Conservation (phyloP, 1,140 invertebrate species). For the Laupala kohalensis region DNA sequence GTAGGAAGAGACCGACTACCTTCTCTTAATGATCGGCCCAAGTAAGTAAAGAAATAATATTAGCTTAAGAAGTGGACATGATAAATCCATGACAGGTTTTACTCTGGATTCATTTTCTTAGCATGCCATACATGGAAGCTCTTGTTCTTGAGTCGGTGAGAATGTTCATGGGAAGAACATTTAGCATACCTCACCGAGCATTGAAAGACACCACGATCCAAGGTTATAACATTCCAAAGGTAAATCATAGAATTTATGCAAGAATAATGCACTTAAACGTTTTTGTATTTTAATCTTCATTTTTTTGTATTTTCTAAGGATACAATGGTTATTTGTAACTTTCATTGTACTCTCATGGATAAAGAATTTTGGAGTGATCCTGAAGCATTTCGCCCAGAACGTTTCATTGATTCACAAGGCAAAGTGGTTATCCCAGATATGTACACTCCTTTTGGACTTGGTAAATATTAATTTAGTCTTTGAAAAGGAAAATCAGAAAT, state of each 20-base stretch:
- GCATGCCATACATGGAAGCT: constrained; percentile 67
- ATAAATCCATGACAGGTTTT: too few relatives aligned
- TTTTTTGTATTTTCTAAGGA: constrained; percentile 35
- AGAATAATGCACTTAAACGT: neutral
- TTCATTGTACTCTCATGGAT: constrained; percentile 59
- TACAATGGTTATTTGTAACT: constrained; percentile 72
- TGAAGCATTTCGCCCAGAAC: constrained; percentile 58
- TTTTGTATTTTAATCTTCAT: neutral
- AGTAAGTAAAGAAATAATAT: too few relatives aligned
- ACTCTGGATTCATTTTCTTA: too few relatives aligned
- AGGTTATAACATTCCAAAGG: constrained; percentile 64
- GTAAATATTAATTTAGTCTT: constrained; percentile 24
- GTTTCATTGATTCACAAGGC: constrained; percentile 52
- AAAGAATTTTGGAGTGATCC: constrained; percentile 55
- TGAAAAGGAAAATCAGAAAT: neutral
- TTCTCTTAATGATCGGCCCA: constrained; percentile 49
- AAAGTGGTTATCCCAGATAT: constrained; percentile 48
- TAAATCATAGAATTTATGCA: constrained; percentile 26
- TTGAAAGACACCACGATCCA: constrained; percentile 51
- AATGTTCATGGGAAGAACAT: constrained; percentile 62
- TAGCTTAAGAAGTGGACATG: too few relatives aligned
- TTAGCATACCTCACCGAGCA: constrained; percentile 65
- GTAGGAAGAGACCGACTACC: constrained; percentile 53
- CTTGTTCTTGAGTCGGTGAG: constrained; percentile 60
- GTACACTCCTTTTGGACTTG: constrained; percentile 65